Conservation (phyloP, 2,888 invertebrate species). For the Athalia rosae region DNA sequence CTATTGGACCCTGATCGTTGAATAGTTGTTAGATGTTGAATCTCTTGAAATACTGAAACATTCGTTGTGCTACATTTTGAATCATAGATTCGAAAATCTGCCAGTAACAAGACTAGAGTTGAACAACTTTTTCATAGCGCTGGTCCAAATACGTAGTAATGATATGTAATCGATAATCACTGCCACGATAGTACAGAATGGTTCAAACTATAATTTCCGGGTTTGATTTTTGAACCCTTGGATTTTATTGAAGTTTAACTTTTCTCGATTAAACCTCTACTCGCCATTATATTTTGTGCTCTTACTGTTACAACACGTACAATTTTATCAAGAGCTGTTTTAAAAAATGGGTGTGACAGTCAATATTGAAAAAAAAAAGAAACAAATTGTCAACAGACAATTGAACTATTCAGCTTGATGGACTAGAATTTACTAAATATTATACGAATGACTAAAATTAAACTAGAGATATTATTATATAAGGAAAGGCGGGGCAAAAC, state of each 20-base stretch:
- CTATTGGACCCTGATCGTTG: slow-evolving; percentile 5
- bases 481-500: too few species aligned
- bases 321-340: slow-evolving; percentile 26
- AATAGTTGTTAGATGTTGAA: slow-evolving; percentile 10
- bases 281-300: slow-evolving; percentile 16
- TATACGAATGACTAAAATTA: slow-evolving; percentile 44
- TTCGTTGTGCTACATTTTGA: slow-evolving; percentile 1
- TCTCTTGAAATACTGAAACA: background rate
- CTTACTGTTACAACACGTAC: slow-evolving; percentile 18
- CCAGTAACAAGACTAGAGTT: slow-evolving; percentile 43
- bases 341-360: slow-evolving; percentile 35
- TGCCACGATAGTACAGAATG: slow-evolving; percentile 55
- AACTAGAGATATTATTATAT: slow-evolving; percentile 42
- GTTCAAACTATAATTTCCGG: slow-evolving; percentile 1
- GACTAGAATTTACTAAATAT: slow-evolving; percentile 48
- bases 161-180: slow-evolving; percentile 56
- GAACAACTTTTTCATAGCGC: slow-evolving; percentile 48
- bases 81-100: background rate
- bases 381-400: slow-evolving; percentile 52
- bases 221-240: slow-evolving; percentile 6
- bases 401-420: slow-evolving; percentile 57
- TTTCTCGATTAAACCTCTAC: slow-evolving; percentile 5
- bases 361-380: slow-evolving; percentile 17
- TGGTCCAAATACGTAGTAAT: slow-evolving; percentile 55
- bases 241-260: slow-evolving; percentile 1